Evolutionary conservation across 2,888 invertebrate genomes (phyloP), one percentile per base, ranked within the genome.

Genomic region (Epinotia bilunana): DNA sequence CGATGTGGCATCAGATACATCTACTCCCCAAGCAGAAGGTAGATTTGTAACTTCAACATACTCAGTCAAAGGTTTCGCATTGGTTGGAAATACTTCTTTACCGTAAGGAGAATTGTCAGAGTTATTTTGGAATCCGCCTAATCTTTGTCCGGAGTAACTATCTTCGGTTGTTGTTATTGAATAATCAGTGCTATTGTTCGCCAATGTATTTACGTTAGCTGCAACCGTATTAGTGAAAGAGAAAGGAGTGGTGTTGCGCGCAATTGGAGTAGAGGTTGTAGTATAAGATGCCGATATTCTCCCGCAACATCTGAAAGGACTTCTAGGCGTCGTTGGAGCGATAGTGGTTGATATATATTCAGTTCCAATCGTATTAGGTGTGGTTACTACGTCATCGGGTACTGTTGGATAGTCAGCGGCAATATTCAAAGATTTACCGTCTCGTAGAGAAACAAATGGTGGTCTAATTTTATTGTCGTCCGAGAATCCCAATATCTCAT

Each of bases 401-500:
- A 81, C 79, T 64, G 80, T 81, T 12, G 86, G 84, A 71, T 87
- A 88, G 68, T 83, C 85, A 23, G 85, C 86, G 11, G 86, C 85
- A 72, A 93, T 79, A 13, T 89, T 90, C 55, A 92, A 84, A n/a
- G 93, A 86, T 76, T 95, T 95, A 6, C 94, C 87, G 84, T 92
- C 92, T 78, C 93, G 83, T n/a, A 88, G 70, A 61, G 85, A 84
- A 39, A 86, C 83, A 68, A 88, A 82, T 0, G 85, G 80, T 28
- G 85, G 83, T 72, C 83, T 82, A 16, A 81, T 73, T 84, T 92
- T 93, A 64, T 92, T 88, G 74, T 93, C 96, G 84, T 97, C 97
- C 2, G 97, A 97, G 84, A 96, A 97, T 76, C 97, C 97, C 69
- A 97, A 86, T 28, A 97, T 95, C 90, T 97, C 97, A 79, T 97